Base-by-base conservation (phyloP, 2,797 vertebrate genomes). In the Betta splendens region DNA sequence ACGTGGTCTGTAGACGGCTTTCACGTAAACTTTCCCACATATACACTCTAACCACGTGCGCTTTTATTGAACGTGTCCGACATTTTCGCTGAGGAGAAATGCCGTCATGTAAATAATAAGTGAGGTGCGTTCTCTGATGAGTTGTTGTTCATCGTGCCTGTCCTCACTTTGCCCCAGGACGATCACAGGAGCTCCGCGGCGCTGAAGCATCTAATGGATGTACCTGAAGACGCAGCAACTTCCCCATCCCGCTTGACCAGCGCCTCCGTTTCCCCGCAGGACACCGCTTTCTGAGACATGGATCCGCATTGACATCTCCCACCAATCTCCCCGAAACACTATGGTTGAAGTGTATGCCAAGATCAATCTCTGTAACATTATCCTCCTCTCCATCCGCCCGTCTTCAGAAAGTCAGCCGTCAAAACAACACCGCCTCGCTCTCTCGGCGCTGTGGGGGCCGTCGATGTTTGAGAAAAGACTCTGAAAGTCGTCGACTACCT, bases 281-380 rank as follows among this genome's bases (percentile, higher is more conserved):
- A 75, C 72, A 3, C 54, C 32, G 33, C 64, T 51, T 63, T 74
- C 61, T 83, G 81, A 85, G 67, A 65, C 67, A 78, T 83, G 83
- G 69, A 69, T 63, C 64, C 72, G 33, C 59, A 70, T 53, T 70
- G 67, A 74, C 64, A 28, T n/a, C 77, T 46, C 52, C 43, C 47
- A 31, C 56, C 49, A 42, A 67, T 54, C 74, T 60, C 69, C 56
- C 75, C 51, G 67, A 65, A 74, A 49, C 82, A 85, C 68, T 83
- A 90, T 90, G 87, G 79, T 88, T 54, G 77, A 81, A 80, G 79
- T 72, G 59, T 36, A 73, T 52, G 64, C 48, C 46, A 44, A 79
- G 69, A 73, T 60, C 37, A 13, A 42, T 65, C 66, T 66, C 47
- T 48, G 70, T 74, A 79, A 84, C 77, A 58, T 68, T 44, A 39